A percentile compares a stretch with the other conserved stretches of the same genome.
phyloP scores from a whole-genome alignment of 2,113 vertebrate genomes.

The Forbesichthys papilliferus region DNA sequence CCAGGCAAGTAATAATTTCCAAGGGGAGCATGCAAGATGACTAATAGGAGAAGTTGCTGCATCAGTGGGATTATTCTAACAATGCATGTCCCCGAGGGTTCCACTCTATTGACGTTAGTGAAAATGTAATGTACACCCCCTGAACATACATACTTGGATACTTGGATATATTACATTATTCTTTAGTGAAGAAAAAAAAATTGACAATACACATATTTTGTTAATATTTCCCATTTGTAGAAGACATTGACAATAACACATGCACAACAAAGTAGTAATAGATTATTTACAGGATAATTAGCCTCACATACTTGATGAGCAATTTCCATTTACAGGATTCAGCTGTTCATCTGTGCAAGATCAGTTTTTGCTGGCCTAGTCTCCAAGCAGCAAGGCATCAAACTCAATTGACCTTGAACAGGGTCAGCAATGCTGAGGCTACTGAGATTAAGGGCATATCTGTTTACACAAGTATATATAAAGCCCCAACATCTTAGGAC shows the following conservation, averaged over 20 bases:
- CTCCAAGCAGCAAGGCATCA: conserved; percentile 22
- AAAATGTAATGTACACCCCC: background rate
- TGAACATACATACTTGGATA: background rate
- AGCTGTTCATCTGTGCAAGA: conserved; percentile 10
- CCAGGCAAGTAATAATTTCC: conserved; percentile 50
- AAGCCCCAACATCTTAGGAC: conserved; percentile 10
- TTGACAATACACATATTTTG: no score
- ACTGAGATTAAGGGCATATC: conserved; percentile 1
- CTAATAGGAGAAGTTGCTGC: conserved; percentile 38
- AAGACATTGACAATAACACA: no score
- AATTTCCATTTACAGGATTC: background rate
- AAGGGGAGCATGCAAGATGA: conserved; percentile 41
- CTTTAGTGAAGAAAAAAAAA: no score
- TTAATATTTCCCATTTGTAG: no score
- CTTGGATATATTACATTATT: no score
- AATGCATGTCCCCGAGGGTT: conserved; percentile 8
- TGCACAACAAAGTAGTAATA: no score
- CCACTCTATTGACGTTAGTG: background rate
- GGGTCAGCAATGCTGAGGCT: conserved; percentile 43
- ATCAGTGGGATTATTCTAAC: conserved; percentile 25
- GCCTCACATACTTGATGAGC: no score
- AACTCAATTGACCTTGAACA: conserved; percentile 39
- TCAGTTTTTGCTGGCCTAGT: conserved; percentile 1
- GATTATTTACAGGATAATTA: background rate
- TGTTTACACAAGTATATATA: conserved; percentile 7